A percentile compares a stretch with the other conserved stretches of the same genome.
Conservation (phyloP, 2,113 vertebrate genomes). For the Oreochromis niloticus region DNA sequence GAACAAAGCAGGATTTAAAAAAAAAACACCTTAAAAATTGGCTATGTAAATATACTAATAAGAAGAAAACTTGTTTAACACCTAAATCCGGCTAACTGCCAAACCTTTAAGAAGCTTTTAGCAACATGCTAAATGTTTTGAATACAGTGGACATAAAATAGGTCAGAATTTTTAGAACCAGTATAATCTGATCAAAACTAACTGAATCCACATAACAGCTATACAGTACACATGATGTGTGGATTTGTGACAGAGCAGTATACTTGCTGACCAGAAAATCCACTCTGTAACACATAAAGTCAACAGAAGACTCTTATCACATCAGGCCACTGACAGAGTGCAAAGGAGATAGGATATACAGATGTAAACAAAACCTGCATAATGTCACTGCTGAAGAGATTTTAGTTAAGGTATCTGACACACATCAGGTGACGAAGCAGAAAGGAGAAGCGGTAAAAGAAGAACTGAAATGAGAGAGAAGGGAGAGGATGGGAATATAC, state of each 20-base stretch:
- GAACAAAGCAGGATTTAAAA: neutral
- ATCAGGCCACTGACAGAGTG: neutral
- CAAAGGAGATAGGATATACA: neutral
- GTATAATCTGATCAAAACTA: neutral
- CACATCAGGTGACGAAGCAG: neutral
- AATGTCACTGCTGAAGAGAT: neutral
- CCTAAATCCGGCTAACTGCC: neutral
- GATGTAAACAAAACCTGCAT: neutral
- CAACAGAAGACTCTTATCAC: neutral
- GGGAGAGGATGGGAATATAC: neutral
- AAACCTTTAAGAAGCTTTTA: neutral
- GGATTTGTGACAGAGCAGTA: neutral
- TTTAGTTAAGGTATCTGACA: neutral
- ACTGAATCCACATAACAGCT: neutral
- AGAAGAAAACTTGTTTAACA: neutral
- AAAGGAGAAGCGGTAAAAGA: neutral
- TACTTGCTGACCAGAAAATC: neutral
- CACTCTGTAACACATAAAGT: neutral
- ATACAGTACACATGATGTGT: neutral
- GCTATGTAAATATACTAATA: neutral
- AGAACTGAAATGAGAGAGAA: neutral
- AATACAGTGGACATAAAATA: neutral
- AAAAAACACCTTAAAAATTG: neutral
- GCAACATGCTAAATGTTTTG: neutral
- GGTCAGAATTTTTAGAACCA: neutral